Evolutionary conservation across 2,797 vertebrate species (phyloP), one percentile per base, ranked within the genome.

Genomic region (Sebastolobus altivelis): DNA sequence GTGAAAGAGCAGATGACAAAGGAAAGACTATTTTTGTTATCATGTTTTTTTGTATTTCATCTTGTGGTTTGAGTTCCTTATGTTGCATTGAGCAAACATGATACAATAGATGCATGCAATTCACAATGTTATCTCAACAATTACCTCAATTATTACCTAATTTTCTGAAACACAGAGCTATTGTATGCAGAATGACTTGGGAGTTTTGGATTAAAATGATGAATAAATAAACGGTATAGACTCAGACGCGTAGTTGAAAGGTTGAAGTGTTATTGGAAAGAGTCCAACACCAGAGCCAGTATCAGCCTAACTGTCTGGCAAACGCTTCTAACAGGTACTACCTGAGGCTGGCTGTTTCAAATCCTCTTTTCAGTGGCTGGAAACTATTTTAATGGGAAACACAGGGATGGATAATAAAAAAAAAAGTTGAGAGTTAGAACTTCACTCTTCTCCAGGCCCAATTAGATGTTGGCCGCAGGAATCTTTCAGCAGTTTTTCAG

Each of bases 371-470:
- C 86, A 90, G 84, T 85, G 83, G 65, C 87, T 94, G 93, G 94
- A 95, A 95, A 94, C 86, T 92, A 94, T 94, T 93, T 94, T 94
- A 94, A 95, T 93, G 92, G 75, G 77, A 95, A 95, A 92, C 88
- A 87, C 94, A 95, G 92, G 61, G 87, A 84, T 80, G 86, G 75
- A 82, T 91, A 75, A 83, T 88, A 49, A 68, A 81, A 79, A 86
- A 85, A 87, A 82, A 73, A 82, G 67, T 72, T 65, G 77, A 87
- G 87, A 90, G 87, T 85, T 85, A 79, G 82, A 93, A 84, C 58
- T 65, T 73, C 77, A 43, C 37, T 80, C 61, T 88, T 85, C 84
- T 93, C 87, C 80, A 88, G 89, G 71, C 59, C 83, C 93, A 93
- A 90, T 95, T 93, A 95, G 87, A 86, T 67, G 55, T 65, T 90